These are phyloP conservation scores for Neosilurus hyrtlii DNA, from an alignment of 2,797 vertebrate genomes.

Conservation along the genomic window DNA sequence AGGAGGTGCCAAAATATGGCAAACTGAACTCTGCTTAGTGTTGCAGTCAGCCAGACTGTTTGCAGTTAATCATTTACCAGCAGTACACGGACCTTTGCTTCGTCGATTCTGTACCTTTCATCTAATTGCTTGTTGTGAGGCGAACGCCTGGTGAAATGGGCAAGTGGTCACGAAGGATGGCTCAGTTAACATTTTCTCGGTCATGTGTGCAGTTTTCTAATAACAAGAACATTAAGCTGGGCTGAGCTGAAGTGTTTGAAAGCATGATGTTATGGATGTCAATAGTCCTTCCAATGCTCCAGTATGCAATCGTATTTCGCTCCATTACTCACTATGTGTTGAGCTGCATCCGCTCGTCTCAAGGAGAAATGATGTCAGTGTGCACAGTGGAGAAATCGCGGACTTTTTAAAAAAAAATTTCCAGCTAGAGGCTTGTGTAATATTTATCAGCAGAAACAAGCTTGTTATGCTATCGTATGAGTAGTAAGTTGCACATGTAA, in stretches of 20 bases:
- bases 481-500: slow-evolving; percentile 2
- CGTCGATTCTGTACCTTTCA: not conserved
- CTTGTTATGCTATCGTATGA: slow-evolving; percentile 53
- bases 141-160: not conserved
- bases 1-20: not conserved
- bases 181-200: not conserved
- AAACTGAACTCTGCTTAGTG: slow-evolving; percentile 14
- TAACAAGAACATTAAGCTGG: not conserved
- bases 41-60: slow-evolving; percentile 24
- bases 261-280: not conserved
- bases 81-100: slow-evolving; percentile 28
- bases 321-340: slow-evolving; percentile 12
- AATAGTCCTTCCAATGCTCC: slow-evolving; percentile 20
- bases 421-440: slow-evolving; percentile 19
- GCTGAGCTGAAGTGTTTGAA: slow-evolving; percentile 14
- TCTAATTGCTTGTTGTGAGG: slow-evolving; percentile 11
- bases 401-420: no score
- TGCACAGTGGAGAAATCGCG: not conserved
- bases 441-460: slow-evolving; percentile 17
- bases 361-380: slow-evolving; percentile 31
- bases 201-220: not conserved
- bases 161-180: not conserved
- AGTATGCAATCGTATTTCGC: not conserved
- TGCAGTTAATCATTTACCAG: slow-evolving; percentile 42
- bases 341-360: slow-evolving; percentile 7